Conservation (phyloP, 2,888 invertebrate species). For the Cataglyphis livida region DNA sequence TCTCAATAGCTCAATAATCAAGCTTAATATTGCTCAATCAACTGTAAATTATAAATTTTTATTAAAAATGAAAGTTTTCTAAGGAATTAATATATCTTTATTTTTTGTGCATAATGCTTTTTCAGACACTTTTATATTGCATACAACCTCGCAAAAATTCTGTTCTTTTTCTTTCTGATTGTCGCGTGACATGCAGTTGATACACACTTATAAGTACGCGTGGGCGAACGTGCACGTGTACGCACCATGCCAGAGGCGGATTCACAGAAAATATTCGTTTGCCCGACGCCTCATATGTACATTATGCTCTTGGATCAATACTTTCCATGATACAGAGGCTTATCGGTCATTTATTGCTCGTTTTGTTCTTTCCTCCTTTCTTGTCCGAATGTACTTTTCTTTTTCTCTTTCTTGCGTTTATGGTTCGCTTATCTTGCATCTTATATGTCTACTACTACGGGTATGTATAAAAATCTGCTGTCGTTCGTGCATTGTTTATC, state of each 20-base stretch:
- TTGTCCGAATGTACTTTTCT: slow-evolving; percentile 44
- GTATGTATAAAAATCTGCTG: slow-evolving; percentile 17
- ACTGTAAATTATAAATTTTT: background rate
- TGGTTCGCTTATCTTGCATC: slow-evolving; percentile 41
- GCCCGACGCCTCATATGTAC: slow-evolving; percentile 70
- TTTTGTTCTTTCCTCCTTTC: slow-evolving; percentile 47
- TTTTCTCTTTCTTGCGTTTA: slow-evolving; percentile 43
- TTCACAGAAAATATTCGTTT: slow-evolving; percentile 71
- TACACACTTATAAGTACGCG: slow-evolving; percentile 11
- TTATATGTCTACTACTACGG: slow-evolving; percentile 25
- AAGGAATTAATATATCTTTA: background rate
- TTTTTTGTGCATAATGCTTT: background rate
- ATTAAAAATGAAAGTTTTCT: background rate
- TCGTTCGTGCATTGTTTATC: slow-evolving; percentile 12
- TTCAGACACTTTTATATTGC: background rate
- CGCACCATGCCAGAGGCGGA: slow-evolving; percentile 17
- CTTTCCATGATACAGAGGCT: slow-evolving; percentile 65
- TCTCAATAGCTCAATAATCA: background rate
- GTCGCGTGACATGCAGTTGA: slow-evolving; percentile 33
- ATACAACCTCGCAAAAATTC: background rate
- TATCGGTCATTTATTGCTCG: slow-evolving; percentile 67
- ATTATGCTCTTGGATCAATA: slow-evolving; percentile 76
- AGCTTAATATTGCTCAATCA: background rate
- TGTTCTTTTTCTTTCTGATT: background rate
- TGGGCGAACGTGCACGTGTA: background rate